These are phyloP conservation scores for Aphelenchoides avenae DNA, from an alignment of 1,140 invertebrate genomes.

Conservation along the genomic window DNA sequence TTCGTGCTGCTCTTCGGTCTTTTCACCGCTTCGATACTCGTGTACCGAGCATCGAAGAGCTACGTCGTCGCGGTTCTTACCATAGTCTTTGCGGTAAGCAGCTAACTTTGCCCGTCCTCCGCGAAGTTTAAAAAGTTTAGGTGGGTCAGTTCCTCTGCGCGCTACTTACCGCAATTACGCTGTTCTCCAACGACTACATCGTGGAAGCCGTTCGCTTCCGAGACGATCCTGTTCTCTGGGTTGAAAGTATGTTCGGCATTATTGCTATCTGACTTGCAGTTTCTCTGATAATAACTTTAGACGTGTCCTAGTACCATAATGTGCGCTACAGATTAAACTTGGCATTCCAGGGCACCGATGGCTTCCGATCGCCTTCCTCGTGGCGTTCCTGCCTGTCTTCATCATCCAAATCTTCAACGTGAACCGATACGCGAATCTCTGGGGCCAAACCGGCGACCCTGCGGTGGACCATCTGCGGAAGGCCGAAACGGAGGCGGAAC, in stretches of 20 bases:
- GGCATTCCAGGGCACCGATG: slow-evolving; percentile 19
- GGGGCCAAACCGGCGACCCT: slow-evolving; percentile 1
- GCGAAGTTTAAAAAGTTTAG: background rate
- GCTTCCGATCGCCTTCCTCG: slow-evolving; percentile 15
- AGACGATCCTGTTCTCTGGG: slow-evolving; percentile 14
- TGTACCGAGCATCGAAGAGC: slow-evolving; percentile 10
- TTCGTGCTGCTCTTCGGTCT: slow-evolving; percentile 10
- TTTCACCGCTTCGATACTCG: slow-evolving; percentile 10
- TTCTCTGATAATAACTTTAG: slow-evolving; percentile 1
- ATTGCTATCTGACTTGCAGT: background rate
- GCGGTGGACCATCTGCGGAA: too few species aligned
- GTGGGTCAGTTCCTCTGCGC: slow-evolving; percentile 25
- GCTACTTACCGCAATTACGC: slow-evolving; percentile 9
- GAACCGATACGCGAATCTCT: slow-evolving; percentile 18
- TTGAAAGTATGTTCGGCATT: slow-evolving; percentile 10
- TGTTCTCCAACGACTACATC: slow-evolving; percentile 9
- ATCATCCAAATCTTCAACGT: slow-evolving; percentile 20
- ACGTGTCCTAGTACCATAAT: background rate
- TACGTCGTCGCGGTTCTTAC: slow-evolving; percentile 13
- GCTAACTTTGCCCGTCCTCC: background rate
- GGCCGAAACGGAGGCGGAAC: too few species aligned
- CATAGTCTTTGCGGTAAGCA: slow-evolving; percentile 16
- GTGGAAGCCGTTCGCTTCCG: slow-evolving; percentile 2
- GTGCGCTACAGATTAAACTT: background rate
- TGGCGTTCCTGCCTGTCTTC: slow-evolving; percentile 26